Evolutionary conservation across 2,113 vertebrate genomes (phyloP), one percentile per base, ranked within the genome.

Genomic region (Raja brachyura): DNA sequence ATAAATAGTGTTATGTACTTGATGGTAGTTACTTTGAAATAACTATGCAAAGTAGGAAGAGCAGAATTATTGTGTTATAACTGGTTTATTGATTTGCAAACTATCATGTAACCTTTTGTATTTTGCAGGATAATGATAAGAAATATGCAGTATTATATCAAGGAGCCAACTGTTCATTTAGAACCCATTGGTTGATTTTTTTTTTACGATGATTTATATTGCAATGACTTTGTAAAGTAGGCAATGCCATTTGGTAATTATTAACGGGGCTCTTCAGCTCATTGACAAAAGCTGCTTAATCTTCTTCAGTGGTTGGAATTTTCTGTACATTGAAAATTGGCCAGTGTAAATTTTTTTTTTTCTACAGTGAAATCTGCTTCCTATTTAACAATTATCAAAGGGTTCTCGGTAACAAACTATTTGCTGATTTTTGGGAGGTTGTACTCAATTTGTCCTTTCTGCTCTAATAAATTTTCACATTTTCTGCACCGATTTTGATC

Each of bases 1-100:
- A 66, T 92, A 73, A 63, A 92, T 92, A 92, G 90, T 54, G 39
- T 74, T 28, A 92, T 18, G 28, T 92, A 92, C 68, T 92, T 73
- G 68, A 92, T 92, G 63, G 63, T 92, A 73, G 66, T 92, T 92
- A 92, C 90, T 92, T 74, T 92, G 90, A 8, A 92, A 68, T 92
- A 92, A 73, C 90, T 92, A 92, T 92, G 90, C 90, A 92, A 92
- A 73, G 90, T 74, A 92, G 66, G 66, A 92, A 92, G 68, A 74
- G 86, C 66, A 92, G 39, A 92, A 48, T 92, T 92, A 74, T 61
- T 66, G 14, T 90, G 59, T 70, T 70, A 63, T 92, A 73, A 70
- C 90, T n/a, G 18, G 59, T 16, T 88, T 92, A 48, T 92, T 92
- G 66, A 39, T 92, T 92, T 73, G 39, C 66, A 92, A 39, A 92